These are phyloP conservation scores for Urophycis tenuis DNA, from an alignment of 2,797 vertebrate species.

Conservation along the genomic window DNA sequence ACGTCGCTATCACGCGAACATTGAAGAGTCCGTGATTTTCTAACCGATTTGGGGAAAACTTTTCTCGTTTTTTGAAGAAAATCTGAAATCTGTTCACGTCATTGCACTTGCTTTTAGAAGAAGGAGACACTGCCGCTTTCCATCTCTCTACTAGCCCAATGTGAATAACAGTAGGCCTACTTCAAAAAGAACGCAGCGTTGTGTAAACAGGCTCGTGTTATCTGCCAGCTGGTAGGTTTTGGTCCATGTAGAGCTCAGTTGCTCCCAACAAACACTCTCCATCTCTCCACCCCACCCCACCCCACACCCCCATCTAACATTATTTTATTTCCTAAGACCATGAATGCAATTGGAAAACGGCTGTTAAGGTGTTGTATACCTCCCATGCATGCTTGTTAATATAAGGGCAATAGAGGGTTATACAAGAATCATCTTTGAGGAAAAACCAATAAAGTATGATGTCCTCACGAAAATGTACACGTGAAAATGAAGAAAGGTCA, in stretches of 20 bases:
- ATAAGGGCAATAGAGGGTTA: background rate
- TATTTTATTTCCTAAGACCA: background rate
- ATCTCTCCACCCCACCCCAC: too few species aligned
- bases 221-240: background rate
- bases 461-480: background rate
- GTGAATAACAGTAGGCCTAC: background rate
- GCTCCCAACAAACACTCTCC: background rate
- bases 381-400: background rate
- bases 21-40: background rate
- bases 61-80: background rate
- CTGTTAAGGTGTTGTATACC: background rate
- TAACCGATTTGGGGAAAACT: background rate
- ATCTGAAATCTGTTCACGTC: background rate
- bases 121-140: background rate
- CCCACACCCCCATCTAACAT: background rate
- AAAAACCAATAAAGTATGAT: background rate
- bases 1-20: background rate
- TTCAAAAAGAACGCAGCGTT: background rate
- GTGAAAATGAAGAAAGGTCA: background rate
- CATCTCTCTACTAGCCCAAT: background rate
- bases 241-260: background rate
- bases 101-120: background rate
- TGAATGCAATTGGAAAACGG: background rate
- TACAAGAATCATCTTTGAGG: background rate
- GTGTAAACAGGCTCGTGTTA: background rate